phyloP scores from a whole-genome alignment of 2,797 vertebrate genomes.

The Eospalax fontanierii region DNA sequence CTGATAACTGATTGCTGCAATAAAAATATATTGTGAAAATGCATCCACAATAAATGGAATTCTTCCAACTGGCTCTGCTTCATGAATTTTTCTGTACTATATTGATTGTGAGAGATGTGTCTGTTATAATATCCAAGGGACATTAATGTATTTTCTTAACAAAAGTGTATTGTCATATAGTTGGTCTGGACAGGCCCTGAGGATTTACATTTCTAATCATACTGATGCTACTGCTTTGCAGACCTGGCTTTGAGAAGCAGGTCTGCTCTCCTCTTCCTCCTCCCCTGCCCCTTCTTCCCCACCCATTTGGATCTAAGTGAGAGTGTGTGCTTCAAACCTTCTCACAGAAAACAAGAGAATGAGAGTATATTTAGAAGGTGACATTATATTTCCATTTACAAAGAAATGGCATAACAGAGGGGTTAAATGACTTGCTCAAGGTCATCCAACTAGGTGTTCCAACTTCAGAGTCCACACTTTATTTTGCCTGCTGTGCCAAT shows the following conservation, averaged over 20 bases:
- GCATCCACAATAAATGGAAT: constrained; percentile 97
- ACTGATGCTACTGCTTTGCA: neutral
- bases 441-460: neutral
- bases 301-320: neutral
- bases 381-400: neutral
- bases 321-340: neutral
- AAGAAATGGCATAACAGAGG: neutral
- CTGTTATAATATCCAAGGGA: neutral
- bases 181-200: neutral
- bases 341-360: neutral
- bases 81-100: constrained; percentile 58
- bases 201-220: neutral
- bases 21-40: constrained; percentile 95
- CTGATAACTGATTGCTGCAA: constrained; percentile 91
- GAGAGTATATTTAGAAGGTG: neutral
- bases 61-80: constrained; percentile 88
- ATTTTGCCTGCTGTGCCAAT: neutral
- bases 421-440: neutral
- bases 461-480: neutral
- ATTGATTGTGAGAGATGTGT: neutral
- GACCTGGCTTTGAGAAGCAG: neutral
- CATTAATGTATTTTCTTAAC: neutral
- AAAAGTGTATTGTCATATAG: neutral
- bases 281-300: neutral
- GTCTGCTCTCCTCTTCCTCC: too few species aligned